phyloP scores from a whole-genome alignment of 1,140 invertebrate species.

The Bombus haemorrhoidalis region DNA sequence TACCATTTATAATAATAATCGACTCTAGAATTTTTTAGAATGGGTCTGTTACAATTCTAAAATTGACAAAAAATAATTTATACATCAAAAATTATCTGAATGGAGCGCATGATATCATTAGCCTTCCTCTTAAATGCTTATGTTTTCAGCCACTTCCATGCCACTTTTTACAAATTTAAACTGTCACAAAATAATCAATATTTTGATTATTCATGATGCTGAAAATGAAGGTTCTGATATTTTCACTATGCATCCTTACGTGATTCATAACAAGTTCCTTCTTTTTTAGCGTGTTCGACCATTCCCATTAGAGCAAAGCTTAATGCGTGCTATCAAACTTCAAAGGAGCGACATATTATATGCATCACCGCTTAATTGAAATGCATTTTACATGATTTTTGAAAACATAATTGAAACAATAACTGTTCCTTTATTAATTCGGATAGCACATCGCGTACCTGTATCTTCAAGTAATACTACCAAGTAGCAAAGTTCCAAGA shows the following conservation, averaged over 20 bases:
- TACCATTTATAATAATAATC: neutral
- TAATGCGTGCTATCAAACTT: neutral
- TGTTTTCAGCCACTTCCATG: too few relatives aligned
- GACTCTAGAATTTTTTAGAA: neutral
- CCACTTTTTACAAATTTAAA: neutral
- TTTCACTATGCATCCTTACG: neutral
- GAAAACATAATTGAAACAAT: neutral
- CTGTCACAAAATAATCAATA: neutral
- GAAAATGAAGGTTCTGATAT: neutral
- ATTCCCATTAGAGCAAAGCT: too few relatives aligned
- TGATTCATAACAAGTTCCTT: neutral
- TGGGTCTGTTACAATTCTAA: too few relatives aligned
- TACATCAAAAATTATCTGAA: too few relatives aligned
- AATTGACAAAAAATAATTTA: too few relatives aligned
- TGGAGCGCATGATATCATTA: too few relatives aligned
- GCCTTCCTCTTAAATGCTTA: too few relatives aligned
- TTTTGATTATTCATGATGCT: too few relatives aligned
- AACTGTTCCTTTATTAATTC: neutral
- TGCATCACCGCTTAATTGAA: neutral
- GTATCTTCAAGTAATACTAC: neutral
- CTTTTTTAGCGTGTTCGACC: neutral
- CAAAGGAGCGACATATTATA: neutral
- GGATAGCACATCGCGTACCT: neutral
- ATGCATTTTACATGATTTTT: neutral
- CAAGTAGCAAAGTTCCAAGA: neutral